Evolutionary conservation across 92 coral and sea anemone genomes (phyloP).

Genomic region (Virgularia gustaviana): DNA sequence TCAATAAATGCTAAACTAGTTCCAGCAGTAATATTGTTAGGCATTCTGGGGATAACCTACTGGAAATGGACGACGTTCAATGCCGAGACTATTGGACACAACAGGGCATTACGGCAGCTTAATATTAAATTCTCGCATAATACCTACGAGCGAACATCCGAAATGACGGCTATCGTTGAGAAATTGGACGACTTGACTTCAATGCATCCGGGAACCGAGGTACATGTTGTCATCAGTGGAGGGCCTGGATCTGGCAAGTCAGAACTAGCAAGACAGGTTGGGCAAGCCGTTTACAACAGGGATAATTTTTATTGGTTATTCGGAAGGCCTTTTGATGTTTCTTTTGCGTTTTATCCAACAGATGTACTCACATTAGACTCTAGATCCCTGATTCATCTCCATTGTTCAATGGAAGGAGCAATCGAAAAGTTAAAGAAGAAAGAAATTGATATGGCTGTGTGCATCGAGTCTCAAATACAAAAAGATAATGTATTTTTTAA

Average conservation of each 20-base stretch:
- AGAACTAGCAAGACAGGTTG: constrained; percentile 80
- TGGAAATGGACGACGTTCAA: too few species aligned
- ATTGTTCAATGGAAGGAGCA: constrained; percentile 55
- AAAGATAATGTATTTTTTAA: constrained; percentile 46
- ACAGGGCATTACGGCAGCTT: not conserved
- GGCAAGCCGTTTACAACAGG: constrained; percentile 45
- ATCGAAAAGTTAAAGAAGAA: constrained; percentile 42
- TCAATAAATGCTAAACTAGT: too few species aligned
- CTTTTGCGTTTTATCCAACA: constrained; percentile 36
- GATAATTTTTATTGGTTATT: not conserved
- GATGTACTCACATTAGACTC: constrained; percentile 68
- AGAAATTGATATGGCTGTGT: not conserved
- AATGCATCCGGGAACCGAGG: constrained; percentile 50
- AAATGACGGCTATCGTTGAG: not conserved
- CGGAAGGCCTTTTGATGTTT: not conserved
- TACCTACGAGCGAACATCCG: not conserved
- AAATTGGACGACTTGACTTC: constrained; percentile 40
- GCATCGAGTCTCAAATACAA: not conserved
- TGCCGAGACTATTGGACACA: too few species aligned
- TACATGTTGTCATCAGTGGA: constrained; percentile 70
- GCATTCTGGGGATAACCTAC: too few species aligned
- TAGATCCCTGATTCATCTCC: constrained; percentile 48
- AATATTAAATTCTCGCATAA: not conserved
- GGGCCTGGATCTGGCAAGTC: constrained; percentile 89
- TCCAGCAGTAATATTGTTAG: too few species aligned